Conservation (phyloP, 1,140 invertebrate genomes). For the Vanessa tameamea region DNA sequence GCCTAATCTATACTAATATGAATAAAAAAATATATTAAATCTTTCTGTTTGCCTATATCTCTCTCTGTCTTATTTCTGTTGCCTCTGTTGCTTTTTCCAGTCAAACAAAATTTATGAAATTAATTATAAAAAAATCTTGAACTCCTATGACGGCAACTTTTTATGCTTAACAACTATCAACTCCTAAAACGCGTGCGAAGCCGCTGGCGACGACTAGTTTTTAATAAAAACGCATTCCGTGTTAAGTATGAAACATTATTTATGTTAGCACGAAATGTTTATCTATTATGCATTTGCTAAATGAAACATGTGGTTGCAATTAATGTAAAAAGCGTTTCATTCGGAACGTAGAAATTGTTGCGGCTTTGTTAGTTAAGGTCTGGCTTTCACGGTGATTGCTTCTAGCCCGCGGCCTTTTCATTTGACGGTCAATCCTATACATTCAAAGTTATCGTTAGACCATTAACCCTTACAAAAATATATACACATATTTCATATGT, state of each 20-base stretch:
- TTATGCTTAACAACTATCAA: too few relatives aligned
- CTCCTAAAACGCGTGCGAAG: too few relatives aligned
- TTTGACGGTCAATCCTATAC: conserved; percentile 37
- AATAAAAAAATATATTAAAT: too few relatives aligned
- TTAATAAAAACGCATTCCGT: not conserved
- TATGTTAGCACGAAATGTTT: conserved; percentile 3
- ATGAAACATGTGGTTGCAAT: conserved; percentile 45
- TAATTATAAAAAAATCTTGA: too few relatives aligned
- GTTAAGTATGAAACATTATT: conserved; percentile 5
- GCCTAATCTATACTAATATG: too few relatives aligned
- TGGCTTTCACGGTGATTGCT: conserved; percentile 64
- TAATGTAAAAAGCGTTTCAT: conserved; percentile 54
- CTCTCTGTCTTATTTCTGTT: too few relatives aligned
- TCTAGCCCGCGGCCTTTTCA: conserved; percentile 44
- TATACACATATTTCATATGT: conserved; percentile 6
- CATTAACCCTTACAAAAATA: conserved; percentile 36
- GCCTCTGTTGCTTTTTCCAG: too few relatives aligned
- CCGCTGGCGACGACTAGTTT: not conserved
- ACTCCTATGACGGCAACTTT: too few relatives aligned
- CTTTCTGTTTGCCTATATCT: too few relatives aligned
- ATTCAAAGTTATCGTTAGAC: conserved; percentile 32
- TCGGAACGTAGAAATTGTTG: conserved; percentile 46
- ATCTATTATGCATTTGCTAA: conserved; percentile 23
- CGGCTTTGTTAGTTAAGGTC: conserved; percentile 53
- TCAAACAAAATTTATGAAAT: too few relatives aligned